A percentile compares a stretch with the other conserved stretches of the same genome.
phyloP scores from a whole-genome alignment of 2,797 vertebrate species.

The Poeciliopsis turneri region DNA sequence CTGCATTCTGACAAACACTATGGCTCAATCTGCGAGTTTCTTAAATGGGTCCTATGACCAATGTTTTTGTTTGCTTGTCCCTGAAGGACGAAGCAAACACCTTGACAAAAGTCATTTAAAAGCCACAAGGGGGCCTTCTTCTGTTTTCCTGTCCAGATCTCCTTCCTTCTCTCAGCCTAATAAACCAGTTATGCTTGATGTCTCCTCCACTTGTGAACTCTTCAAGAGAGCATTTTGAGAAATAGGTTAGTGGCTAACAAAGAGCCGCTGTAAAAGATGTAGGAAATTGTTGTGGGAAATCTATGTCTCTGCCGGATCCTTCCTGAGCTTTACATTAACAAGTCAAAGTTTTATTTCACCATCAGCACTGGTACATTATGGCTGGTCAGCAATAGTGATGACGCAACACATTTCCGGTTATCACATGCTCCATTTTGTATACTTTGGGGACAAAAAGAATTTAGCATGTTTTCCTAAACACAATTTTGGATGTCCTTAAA shows the following conservation, averaged over 20 bases:
- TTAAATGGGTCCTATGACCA: constrained; percentile 52
- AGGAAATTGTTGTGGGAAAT: constrained; percentile 74
- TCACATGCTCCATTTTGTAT: not conserved
- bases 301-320: constrained; percentile 60
- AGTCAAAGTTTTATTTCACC: constrained; percentile 59
- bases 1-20: constrained; percentile 43
- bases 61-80: constrained; percentile 60
- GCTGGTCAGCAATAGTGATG: constrained; percentile 26
- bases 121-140: constrained; percentile 66
- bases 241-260: constrained; percentile 63
- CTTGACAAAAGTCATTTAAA: constrained; percentile 79
- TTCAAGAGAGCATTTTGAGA: constrained; percentile 57
- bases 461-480: not conserved
- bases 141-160: constrained; percentile 59
- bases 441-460: not conserved
- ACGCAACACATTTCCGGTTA: constrained; percentile 1
- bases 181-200: constrained; percentile 77
- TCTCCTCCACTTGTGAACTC: constrained; percentile 63
- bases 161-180: constrained; percentile 66
- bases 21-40: constrained; percentile 47
- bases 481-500: constrained; percentile 4
- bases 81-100: constrained; percentile 75
- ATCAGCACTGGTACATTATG: constrained; percentile 35
- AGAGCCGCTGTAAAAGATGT: constrained; percentile 61
- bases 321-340: constrained; percentile 40